Percentiles rank a stretch among this genome's conserved stretches.
Evolutionary conservation across 2,113 vertebrate genomes (phyloP).

Genomic region (Macaca nemestrina): DNA sequence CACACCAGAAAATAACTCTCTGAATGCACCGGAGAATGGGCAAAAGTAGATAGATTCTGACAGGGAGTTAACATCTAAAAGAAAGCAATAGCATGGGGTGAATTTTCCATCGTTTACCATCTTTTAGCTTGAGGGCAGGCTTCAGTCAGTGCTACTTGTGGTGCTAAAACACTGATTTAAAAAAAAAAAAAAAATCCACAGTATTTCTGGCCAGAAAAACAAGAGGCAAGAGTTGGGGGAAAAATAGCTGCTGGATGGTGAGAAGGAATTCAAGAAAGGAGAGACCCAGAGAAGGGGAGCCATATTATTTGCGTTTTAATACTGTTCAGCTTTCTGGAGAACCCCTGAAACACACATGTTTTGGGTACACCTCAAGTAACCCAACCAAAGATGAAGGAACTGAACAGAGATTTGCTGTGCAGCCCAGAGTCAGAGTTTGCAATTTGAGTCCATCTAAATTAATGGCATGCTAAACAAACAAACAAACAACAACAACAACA

Average conservation of each 20-base stretch:
- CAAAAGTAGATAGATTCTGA: not conserved
- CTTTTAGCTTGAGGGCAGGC: not conserved
- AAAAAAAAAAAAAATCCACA: not conserved
- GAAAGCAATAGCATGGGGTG: not conserved
- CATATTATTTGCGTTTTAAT: not conserved
- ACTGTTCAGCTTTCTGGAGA: not conserved
- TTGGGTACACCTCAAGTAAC: not conserved
- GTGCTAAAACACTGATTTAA: not conserved
- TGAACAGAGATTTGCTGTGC: not conserved
- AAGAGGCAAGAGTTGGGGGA: not conserved
- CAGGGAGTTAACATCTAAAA: not conserved
- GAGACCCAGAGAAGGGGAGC: not conserved
- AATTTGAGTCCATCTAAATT: not conserved
- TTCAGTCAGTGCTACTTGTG: not conserved
- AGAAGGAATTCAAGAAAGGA: not conserved
- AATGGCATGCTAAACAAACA: not conserved
- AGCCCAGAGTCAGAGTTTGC: not conserved
- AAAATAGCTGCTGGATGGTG: not conserved
- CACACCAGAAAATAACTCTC: not conserved
- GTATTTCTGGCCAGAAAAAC: not conserved
- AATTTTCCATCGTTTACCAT: not conserved
- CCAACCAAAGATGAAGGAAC: not conserved
- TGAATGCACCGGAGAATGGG: not conserved
- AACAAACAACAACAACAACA: not conserved
- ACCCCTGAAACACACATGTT: not conserved